phyloP scores from a whole-genome alignment of 2,797 vertebrate species.

The Smutsia temminckii region DNA sequence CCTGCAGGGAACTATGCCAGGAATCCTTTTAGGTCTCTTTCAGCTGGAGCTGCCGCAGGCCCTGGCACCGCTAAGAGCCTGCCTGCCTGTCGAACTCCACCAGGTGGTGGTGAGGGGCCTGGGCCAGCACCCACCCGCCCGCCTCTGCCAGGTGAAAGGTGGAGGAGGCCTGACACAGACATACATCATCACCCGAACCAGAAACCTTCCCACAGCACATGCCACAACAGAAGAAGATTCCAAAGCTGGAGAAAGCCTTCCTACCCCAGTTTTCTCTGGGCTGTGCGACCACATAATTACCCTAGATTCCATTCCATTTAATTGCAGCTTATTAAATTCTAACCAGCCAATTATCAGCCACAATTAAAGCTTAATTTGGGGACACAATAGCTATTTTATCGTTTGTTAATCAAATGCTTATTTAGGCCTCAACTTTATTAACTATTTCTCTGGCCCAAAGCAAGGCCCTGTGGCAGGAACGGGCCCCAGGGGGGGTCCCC shows the following conservation, averaged over 20 bases:
- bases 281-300: slow-evolving; percentile 85
- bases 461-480: slow-evolving; percentile 32
- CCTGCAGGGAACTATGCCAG: background rate
- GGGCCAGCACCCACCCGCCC: background rate
- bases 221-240: background rate
- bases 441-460: slow-evolving; percentile 82
- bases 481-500: background rate
- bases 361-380: slow-evolving; percentile 90
- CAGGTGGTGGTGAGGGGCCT: background rate
- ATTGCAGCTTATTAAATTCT: slow-evolving; percentile 92
- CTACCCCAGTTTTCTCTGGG: slow-evolving; percentile 56
- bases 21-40: background rate
- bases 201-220: background rate
- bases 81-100: accelerated
- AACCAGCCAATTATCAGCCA: slow-evolving; percentile 92
- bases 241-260: slow-evolving; percentile 32
- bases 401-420: slow-evolving; percentile 91
- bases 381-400: slow-evolving; percentile 91
- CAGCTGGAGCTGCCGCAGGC: background rate
- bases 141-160: background rate
- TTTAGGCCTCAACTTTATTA: slow-evolving; percentile 88
- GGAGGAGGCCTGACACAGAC: background rate
- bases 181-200: background rate
- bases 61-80: background rate
- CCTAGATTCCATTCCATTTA: slow-evolving; percentile 89